Percentiles rank a stretch among this genome's conserved stretches.
These are phyloP conservation scores for Sipha maydis DNA, from an alignment of 2,888 invertebrate species.

Conservation along the genomic window DNA sequence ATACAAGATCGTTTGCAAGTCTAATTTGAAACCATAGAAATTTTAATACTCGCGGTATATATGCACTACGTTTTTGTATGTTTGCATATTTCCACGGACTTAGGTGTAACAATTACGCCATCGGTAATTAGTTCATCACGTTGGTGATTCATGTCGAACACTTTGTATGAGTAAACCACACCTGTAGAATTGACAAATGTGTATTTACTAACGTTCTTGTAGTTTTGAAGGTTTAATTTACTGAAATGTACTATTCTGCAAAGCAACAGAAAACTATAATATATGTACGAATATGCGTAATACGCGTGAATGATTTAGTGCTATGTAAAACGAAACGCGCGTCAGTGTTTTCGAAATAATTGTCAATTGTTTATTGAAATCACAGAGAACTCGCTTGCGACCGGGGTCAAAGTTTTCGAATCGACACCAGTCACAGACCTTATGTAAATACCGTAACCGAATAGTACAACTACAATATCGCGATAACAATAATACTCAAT, in stretches of 20 bases:
- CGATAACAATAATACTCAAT: not conserved
- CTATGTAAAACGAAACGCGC: not conserved
- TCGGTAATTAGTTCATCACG: too few relatives aligned
- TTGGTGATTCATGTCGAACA: not conserved
- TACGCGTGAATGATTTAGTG: not conserved
- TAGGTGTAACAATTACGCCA: too few relatives aligned
- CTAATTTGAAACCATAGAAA: not conserved
- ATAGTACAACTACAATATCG: not conserved
- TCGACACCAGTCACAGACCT: not conserved
- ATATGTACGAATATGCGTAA: not conserved
- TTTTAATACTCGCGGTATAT: too few relatives aligned
- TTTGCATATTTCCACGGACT: not conserved
- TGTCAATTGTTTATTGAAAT: not conserved
- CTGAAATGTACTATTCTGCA: too few relatives aligned
- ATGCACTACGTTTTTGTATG: not conserved
- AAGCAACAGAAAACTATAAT: not conserved
- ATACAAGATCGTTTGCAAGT: slow-evolving; percentile 9
- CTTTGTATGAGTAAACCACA: not conserved
- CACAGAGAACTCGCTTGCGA: not conserved
- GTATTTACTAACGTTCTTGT: not conserved
- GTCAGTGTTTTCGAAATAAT: not conserved
- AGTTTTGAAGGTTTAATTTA: not conserved
- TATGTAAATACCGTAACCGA: not conserved
- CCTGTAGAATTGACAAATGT: not conserved
- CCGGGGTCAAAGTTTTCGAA: not conserved